phyloP scores from a whole-genome alignment of 1,140 invertebrate genomes.

The Myzus persicae region DNA sequence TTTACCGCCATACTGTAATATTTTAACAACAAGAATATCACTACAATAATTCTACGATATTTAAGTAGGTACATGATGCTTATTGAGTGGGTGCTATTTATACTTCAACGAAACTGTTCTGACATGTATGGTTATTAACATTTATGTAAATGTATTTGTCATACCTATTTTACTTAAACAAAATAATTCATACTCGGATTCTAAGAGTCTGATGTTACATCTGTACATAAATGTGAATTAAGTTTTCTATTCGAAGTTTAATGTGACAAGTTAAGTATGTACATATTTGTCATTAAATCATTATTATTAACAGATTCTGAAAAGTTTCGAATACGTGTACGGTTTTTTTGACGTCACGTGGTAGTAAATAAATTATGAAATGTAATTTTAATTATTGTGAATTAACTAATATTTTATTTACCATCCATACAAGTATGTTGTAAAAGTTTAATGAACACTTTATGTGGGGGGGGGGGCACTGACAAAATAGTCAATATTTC shows the following conservation, averaged over 20 bases:
- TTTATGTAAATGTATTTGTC: conserved; percentile 14
- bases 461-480: neutral
- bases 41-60: neutral
- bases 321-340: neutral
- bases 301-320: conserved; percentile 20
- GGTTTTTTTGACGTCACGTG: neutral
- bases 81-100: neutral
- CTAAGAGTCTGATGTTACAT: neutral
- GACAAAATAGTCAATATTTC: neutral
- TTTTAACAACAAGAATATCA: neutral
- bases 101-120: neutral
- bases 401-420: neutral
- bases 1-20: neutral
- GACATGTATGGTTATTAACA: neutral
- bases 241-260: conserved; percentile 23
- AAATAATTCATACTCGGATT: conserved; percentile 14
- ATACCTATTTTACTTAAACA: neutral
- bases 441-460: neutral
- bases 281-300: neutral
- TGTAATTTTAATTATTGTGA: neutral
- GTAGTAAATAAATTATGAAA: neutral
- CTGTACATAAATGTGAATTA: neutral
- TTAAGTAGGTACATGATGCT: neutral
- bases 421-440: neutral
- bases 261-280: neutral